phyloP scores from a whole-genome alignment of 2,888 invertebrate genomes.

The Dryomyza anilis region DNA sequence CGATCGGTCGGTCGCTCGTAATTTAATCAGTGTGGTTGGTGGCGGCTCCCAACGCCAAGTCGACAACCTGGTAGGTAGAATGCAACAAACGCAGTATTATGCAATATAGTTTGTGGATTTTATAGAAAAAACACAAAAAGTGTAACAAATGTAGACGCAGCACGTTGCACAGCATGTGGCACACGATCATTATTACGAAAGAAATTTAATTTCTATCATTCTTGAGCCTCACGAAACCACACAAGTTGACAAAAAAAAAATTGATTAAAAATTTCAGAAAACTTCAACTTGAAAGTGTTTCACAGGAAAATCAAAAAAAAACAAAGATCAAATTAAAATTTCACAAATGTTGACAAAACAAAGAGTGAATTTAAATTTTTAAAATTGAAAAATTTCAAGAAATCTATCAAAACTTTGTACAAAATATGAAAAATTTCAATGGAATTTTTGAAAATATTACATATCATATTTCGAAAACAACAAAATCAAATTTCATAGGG shows the following conservation, averaged over 20 bases:
- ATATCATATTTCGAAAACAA: too few species aligned
- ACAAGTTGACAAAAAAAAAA: neutral
- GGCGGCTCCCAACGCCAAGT: too few species aligned
- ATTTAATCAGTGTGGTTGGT: too few species aligned
- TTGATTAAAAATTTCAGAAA: neutral
- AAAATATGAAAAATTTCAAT: neutral
- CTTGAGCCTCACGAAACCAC: constrained; percentile 1
- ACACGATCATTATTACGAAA: neutral
- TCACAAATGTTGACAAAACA: constrained; percentile 10
- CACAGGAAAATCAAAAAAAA: neutral
- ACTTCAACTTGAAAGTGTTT: neutral
- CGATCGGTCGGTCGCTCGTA: too few species aligned
- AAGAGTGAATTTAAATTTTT: neutral
- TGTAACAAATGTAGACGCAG: constrained; percentile 5
- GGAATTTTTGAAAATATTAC: too few species aligned
- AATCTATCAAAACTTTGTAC: constrained; percentile 3
- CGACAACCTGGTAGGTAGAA: too few species aligned
- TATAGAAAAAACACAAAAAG: constrained; percentile 2
- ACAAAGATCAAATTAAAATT: neutral
- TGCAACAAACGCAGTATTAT: too few species aligned
- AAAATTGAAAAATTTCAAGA: neutral
- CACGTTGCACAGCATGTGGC: neutral
- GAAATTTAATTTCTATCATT: neutral
- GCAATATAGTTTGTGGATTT: too few species aligned
- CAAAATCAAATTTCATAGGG: too few species aligned